Base-by-base conservation (phyloP, 1,140 invertebrate species). In the Ceratina australensis region DNA sequence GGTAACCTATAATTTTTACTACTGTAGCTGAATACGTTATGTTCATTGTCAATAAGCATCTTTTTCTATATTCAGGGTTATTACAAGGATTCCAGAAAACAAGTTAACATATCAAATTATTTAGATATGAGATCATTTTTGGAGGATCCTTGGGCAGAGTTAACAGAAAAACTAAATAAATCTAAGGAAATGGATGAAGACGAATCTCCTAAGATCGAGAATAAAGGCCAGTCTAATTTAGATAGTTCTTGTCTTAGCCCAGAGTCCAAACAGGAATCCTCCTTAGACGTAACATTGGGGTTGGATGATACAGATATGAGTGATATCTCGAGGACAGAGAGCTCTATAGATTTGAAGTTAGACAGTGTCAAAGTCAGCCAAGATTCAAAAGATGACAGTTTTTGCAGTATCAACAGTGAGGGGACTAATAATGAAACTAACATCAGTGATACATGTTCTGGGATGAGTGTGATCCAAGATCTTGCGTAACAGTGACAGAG, bases 101-200 rank as follows among this genome's bases (percentile, higher is more conserved):
- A 78, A 2, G 18, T 63, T 15, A 50, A 88, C 42, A 81, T 89
- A 80, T 79, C 83, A 4, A 49, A 24, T 0, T 89, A 86, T 33
- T 7, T 89, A 47, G 78, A 89, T 72, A 26, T 88, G 4, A 61
- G 65, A 65, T 88, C 86, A 4, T 85, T 86, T 63, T 79, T 89
- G 18, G 87, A 89, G 68, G 87, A 90, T 81, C 89, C 89, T 12
- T 90, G 89, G 89, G 72, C 72, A 57, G 74, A 88, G 42, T 71
- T 90, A 59, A 57, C 72, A 10, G 60, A 73, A 47, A 81, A 86
- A 18, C 72, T 81, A 20, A 74, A 65, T 49, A 26, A 78, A 54
- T 63, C 47, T 0, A 59, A 52, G 60, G 65, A 33, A 20, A 24
- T 24, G 15, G 59, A 59, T n/a, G 49, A 20, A 24, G 50, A 54